A percentile compares a stretch with the other conserved stretches of the same genome.
Conservation (phyloP, 2,113 vertebrate species). For the Hemiprocne comata region DNA sequence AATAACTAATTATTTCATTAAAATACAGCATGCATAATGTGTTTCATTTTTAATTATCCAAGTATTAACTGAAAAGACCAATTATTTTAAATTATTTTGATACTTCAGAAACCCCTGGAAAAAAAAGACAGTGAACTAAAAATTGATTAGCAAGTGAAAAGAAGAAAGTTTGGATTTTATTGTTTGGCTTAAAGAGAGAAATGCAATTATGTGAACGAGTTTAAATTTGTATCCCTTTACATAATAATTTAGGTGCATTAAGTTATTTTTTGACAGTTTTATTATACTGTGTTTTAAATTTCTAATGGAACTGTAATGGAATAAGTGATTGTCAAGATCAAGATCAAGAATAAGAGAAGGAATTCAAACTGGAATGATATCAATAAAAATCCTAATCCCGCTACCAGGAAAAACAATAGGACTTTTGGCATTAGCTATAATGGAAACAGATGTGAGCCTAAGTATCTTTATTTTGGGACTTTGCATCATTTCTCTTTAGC, state of each 20-base stretch:
- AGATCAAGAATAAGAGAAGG: not conserved
- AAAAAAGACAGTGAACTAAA: not conserved
- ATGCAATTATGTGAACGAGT: not conserved
- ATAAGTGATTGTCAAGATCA: slow-evolving; percentile 39
- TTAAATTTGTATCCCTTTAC: slow-evolving; percentile 12
- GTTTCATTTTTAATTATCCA: slow-evolving; percentile 32
- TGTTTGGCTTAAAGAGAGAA: not conserved
- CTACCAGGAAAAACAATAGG: slow-evolving; percentile 18
- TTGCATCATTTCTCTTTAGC: not conserved
- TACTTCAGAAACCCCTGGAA: not conserved
- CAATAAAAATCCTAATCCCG: slow-evolving; percentile 15
- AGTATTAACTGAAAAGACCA: not conserved
- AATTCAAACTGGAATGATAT: slow-evolving; percentile 48
- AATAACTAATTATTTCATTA: slow-evolving; percentile 11
- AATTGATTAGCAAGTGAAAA: slow-evolving; percentile 29
- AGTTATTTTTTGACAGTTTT: not conserved
- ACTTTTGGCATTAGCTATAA: not conserved
- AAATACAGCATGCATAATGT: not conserved
- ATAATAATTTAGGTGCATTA: not conserved
- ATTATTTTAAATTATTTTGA: slow-evolving; percentile 45
- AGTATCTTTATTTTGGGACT: not conserved
- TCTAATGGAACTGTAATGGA: slow-evolving; percentile 19
- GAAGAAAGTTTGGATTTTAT: not conserved
- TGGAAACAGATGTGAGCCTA: not conserved
- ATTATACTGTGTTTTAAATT: not conserved